Base-by-base conservation (phyloP, 2,888 invertebrate genomes). In the Xanthorhoe designata region DNA sequence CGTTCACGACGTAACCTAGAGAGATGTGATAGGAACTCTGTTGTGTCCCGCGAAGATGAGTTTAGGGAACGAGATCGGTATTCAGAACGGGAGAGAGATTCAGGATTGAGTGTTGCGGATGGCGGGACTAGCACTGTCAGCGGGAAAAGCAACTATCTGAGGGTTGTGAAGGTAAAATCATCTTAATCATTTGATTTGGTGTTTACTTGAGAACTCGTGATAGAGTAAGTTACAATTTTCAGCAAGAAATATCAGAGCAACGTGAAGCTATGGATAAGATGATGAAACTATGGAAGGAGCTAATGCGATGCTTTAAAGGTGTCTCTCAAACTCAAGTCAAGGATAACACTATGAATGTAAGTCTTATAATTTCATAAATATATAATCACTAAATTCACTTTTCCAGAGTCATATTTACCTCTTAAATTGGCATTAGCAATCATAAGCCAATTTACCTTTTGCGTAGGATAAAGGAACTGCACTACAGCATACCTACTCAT, bases 261-360 rank as follows among this genome's bases (percentile, higher is more conserved):
- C 83, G 92, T 6, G 92, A 92, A 59, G 89, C 92, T 0, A 92
- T 93, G 92, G 92, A 92, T 70, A 92, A 92, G 75, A 93, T 92
- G 92, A 92, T 92, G 92, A 89, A 90, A 61, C 76, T 93, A 17
- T 93, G 92, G 92, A 92, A 92, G 61, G 92, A 93, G 55, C 75
- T 92, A 68, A 93, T 93, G 92, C 82, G 90, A 7, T 92, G 92
- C 68, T 92, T 93, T 71, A 93, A 93, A 71, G 87, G 89, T 2
- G 78, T 90, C 53, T 86, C 90, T 10, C 86, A 88, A 66, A 76
- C 80, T 1, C 87, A 84, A 63, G 81, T 74, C 3, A 82, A 83
- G 51, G 86, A 86, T 32, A 89, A 88, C 71, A 38, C 62, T 53
- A 32, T 61, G 15, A 83, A 82, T 64, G 92, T 91, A 78, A 79